Conservation (phyloP, 2,113 vertebrate genomes). For the Glareola pratincola region DNA sequence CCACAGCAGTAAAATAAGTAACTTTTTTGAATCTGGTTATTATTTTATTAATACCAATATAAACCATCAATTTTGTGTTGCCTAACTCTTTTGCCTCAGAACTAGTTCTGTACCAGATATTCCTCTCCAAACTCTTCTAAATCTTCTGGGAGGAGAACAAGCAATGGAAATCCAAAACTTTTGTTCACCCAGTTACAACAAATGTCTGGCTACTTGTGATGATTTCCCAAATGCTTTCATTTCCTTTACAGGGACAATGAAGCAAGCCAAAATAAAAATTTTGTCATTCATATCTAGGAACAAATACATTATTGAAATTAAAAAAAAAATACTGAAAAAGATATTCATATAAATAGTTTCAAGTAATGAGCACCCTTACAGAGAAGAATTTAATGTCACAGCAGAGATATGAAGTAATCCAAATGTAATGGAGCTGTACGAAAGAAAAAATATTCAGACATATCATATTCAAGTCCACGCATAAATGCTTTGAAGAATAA, state of each 20-base stretch:
- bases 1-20: not conserved
- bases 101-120: not conserved
- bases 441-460: constrained; percentile 4
- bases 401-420: constrained; percentile 25
- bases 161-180: not conserved
- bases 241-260: not conserved
- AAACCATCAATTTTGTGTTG: not conserved
- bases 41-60: not conserved
- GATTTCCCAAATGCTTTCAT: not conserved
- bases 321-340: not conserved
- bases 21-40: not conserved
- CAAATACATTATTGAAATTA: constrained; percentile 31
- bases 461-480: not conserved
- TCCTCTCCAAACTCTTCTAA: not conserved
- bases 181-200: not conserved
- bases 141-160: not conserved
- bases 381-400: not conserved
- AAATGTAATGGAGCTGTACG: not conserved
- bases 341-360: not conserved
- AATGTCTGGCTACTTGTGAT: not conserved
- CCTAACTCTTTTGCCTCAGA: not conserved
- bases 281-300: not conserved
- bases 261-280: not conserved
- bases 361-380: constrained; percentile 17
- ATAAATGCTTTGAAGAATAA: not conserved